Percentiles rank a stretch among this genome's conserved stretches.
phyloP scores from a whole-genome alignment of 2,113 vertebrate species.

The Leptosomus discolor region DNA sequence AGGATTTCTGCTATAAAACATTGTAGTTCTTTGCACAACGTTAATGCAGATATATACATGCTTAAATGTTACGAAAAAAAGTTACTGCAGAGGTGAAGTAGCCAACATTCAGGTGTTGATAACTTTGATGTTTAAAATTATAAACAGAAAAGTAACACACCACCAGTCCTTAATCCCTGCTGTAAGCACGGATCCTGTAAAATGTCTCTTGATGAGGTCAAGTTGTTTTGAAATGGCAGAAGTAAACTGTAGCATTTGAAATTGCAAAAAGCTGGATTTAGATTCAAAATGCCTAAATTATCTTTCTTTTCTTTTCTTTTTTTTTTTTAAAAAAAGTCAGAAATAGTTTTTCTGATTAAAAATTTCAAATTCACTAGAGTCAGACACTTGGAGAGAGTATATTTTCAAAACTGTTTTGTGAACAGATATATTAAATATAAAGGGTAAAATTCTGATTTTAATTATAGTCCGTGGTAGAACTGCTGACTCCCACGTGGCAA shows the following conservation, averaged over 20 bases:
- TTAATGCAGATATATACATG: not conserved
- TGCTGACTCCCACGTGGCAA: not conserved
- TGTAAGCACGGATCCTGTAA: not conserved
- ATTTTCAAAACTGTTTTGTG: not conserved
- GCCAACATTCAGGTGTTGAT: not conserved
- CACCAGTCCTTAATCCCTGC: not conserved
- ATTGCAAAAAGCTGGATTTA: not conserved
- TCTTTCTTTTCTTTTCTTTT: not conserved
- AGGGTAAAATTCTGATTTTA: not conserved
- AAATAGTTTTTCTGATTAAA: not conserved
- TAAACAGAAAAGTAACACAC: not conserved
- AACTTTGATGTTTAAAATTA: not conserved
- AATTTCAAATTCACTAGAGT: not conserved
- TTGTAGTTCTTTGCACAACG: not conserved
- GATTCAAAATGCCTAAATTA: not conserved
- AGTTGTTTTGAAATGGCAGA: not conserved
- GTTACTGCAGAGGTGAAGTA: not conserved
- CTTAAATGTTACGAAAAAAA: not conserved
- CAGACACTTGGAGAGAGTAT: not conserved
- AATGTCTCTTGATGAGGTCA: not conserved
- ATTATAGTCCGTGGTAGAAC: not conserved
- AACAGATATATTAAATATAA: not conserved
- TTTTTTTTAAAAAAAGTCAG: not conserved
- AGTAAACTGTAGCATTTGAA: not conserved
- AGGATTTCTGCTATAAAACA: not conserved